Evolutionary conservation across 2,888 invertebrate species (phyloP), one percentile per base, ranked within the genome.

Genomic region (Heliconius aoede): DNA sequence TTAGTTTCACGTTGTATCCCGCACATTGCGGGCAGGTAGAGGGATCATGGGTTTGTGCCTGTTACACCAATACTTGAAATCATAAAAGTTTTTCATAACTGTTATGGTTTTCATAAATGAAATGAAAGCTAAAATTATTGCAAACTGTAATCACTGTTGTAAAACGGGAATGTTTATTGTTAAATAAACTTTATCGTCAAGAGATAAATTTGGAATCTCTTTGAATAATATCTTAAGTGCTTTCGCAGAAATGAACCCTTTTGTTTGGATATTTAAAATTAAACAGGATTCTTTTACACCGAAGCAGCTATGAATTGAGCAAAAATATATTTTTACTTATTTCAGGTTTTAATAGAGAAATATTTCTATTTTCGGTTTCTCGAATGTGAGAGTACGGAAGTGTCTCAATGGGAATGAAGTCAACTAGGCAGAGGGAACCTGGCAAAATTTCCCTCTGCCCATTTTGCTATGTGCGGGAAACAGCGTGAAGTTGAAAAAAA

Each of bases 201-300:
- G 2, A 13, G 8, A 30, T 55, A 69, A 55, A n/a, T n/a, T 51
- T 55, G 11, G 13, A 51, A 55, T 55, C 9, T 3, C 51, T n/a
- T 51, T 69, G n/a, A 13, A 51, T 13, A n/a, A 13, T 4, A 67
- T n/a, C 13, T 69, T 30, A 30, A 69, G 30, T 69, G 68, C 30
- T 69, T 69, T 69, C 51, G 21, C n/a, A 69, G 51, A 55, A 69
- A 69, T 51, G 21, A 69, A 69, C 68, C 68, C 68, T 69, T 69
- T 55, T 55, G 51, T 55, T 69, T 69, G 46, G n/a, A 55, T 51
- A 69, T 69, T 30, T 55, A 69, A 55, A 69, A 30, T 69, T 55
- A 69, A 69, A 69, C 68, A 15, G 68, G 68, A 30, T 40, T 62
- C 46, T 28, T 72, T 62, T 62, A 72, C 46, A 62, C 28, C 28